Evolutionary conservation across 2,888 invertebrate species (phyloP).

Genomic region (Sarcophaga subvicina): DNA sequence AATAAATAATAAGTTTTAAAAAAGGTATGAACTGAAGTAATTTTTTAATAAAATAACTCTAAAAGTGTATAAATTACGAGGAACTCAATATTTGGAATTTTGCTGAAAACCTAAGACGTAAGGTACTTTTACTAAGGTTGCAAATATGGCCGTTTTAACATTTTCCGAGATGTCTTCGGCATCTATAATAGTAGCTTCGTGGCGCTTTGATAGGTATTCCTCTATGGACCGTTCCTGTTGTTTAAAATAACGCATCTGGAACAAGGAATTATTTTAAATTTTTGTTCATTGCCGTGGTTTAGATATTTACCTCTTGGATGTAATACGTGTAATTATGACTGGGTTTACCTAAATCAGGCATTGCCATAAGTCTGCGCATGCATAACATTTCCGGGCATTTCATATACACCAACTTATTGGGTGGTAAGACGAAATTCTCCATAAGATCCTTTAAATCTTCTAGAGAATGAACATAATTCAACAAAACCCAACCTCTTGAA

Average conservation of each 20-base stretch:
- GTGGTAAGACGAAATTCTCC: constrained; percentile 82
- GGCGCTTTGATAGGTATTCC: constrained; percentile 75
- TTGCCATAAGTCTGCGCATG: constrained; percentile 73
- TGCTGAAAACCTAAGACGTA: constrained; percentile 75
- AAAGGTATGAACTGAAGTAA: no score
- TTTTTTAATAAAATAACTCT: no score
- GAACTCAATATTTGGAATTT: background rate
- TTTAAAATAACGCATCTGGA: constrained; percentile 76
- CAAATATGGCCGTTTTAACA: constrained; percentile 74
- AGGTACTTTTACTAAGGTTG: constrained; percentile 73
- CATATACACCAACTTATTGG: constrained; percentile 82
- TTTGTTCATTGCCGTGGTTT: background rate
- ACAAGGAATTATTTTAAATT: constrained; percentile 5
- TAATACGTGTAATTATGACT: constrained; percentile 72
- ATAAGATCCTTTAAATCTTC: constrained; percentile 84
- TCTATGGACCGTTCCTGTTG: constrained; percentile 71
- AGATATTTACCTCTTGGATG: constrained; percentile 72
- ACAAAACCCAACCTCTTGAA: constrained; percentile 84
- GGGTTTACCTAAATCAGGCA: constrained; percentile 72
- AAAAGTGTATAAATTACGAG: no score
- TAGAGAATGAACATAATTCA: constrained; percentile 83
- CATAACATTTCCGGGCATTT: constrained; percentile 75
- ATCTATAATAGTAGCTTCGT: constrained; percentile 76
- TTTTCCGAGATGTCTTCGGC: constrained; percentile 70
- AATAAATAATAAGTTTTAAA: constrained; percentile 26